Evolutionary conservation across 2,888 invertebrate genomes (phyloP), one percentile per base, ranked within the genome.

Genomic region (Metopia argyrocephala): DNA sequence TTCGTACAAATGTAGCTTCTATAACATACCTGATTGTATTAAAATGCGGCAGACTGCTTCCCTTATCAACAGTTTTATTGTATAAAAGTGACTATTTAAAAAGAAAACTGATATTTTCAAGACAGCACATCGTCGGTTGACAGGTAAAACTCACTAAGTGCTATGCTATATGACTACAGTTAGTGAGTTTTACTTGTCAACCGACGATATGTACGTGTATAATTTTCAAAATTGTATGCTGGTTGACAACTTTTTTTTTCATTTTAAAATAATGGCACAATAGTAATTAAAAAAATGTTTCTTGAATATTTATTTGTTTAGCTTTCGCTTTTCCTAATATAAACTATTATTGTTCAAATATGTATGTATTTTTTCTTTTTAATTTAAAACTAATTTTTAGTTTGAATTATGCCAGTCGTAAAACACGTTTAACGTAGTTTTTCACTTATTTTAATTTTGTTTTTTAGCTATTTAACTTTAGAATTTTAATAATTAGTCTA

Each of bases 401-500:
- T 52, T 28, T 31, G 28, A 65, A 62, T 54, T 56, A 56, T 31
- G 31, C 31, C 38, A 38, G 38, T 38, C 38, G 38, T 38, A 12
- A 38, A 38, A 38, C 15, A 38, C 38, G 38, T 38, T 38, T 12
- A 38, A 38, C 15, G 38, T 38, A 38, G 9, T 38, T 3, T 38
- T n/a, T n/a, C 3, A 12, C 38, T 38, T 38, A 38, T 23, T 61
- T 23, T n/a, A 2, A 38, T 38, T 45, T 59, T 38, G 0, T 27
- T 62, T 46, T 21, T 45, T 62, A 38, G 15, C 12, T 38, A 38
- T 38, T 38, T 38, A 38, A 1, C 15, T 31, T 38, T 38, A 38
- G 38, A 38, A 38, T 38, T 38, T 38, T 3, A 12, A 38, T 38
- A 38, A 54, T 54, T 52, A 38, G 57, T 38, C 69, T 69, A 79